Percentiles rank a stretch among this genome's conserved stretches.
Conservation (phyloP, 2,888 invertebrate species). For the Adelphocoris suturalis region DNA sequence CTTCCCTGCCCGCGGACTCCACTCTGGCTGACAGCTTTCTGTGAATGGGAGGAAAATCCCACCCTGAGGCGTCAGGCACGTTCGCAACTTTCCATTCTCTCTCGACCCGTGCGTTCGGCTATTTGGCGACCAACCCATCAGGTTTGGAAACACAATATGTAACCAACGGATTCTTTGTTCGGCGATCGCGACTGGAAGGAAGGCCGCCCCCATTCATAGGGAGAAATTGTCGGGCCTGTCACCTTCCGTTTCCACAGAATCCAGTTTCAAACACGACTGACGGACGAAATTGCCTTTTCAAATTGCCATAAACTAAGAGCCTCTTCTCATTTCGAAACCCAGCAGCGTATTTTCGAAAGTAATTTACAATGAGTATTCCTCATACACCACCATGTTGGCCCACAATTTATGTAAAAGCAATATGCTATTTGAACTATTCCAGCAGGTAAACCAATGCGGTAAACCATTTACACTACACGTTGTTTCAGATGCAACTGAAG, state of each 20-base stretch:
- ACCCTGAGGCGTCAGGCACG: background rate
- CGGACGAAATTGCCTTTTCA: background rate
- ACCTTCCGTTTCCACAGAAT: background rate
- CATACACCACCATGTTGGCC: no score
- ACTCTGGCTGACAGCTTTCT: background rate
- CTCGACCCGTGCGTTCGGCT: background rate
- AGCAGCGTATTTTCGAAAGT: no score
- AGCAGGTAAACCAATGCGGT: no score
- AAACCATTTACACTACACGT: no score
- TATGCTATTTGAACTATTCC: no score
- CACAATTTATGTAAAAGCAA: no score
- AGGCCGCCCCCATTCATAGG: background rate
- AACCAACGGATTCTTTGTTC: background rate
- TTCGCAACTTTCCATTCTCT: slow-evolving; percentile 36
- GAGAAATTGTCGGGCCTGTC: background rate
- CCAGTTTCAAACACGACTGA: background rate
- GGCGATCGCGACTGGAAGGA: no score
- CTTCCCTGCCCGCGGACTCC: background rate
- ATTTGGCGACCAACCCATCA: background rate
- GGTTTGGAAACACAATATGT: slow-evolving; percentile 3
- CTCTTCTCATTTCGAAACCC: no score
- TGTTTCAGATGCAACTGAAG: no score
- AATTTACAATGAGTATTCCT: no score
- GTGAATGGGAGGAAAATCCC: slow-evolving; percentile 33
- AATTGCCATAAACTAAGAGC: background rate